Evolutionary conservation across 2,888 invertebrate species (phyloP), one percentile per base, ranked within the genome.

Genomic region (Keiferia lycopersicella): DNA sequence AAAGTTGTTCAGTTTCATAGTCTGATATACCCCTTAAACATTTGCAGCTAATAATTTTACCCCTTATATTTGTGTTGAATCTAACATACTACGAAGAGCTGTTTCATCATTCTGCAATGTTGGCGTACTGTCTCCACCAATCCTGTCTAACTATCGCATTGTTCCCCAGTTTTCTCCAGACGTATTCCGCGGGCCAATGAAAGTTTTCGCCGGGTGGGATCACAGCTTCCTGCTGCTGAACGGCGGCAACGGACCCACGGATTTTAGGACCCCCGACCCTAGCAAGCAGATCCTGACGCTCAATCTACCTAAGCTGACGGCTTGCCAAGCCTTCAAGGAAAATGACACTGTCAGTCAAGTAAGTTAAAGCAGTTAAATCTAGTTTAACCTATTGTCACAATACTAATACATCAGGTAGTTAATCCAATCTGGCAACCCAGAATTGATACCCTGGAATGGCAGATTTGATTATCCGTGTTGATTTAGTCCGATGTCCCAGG

Each of bases 121-220:
- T 34, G 2, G 2, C 45, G 16, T 45, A n/a, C 16, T 16, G 4
- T 4, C 45, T n/a, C 2, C n/a, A n/a, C 2, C 41, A n/a, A 45
- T n/a, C 48, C n/a, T 10, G 12, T 22, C 10, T 53, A 53, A 53
- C 11, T 2, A 26, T 22, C 3, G 22, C 26, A 2, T 12, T 53
- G 6, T 11, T 12, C 16, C 41, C 6, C 83, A 91, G 91, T 87
- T 88, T 65, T 67, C 84, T 2, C 73, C 72, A n/a, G 88, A 88
- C 1, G 65, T 79, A 38, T 82, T 88, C 72, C 82, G 76, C 64
- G 89, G 93, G 8, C 88, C 94, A 0, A 91, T 93, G 65, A 92
- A 92, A 72, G 93, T 97, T 73, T 96, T 94, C 77, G 95, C 96
- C 30, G 98, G 98, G 4, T 98, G 98, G 8, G 97, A 98, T 88